Conservation (phyloP, 2,888 invertebrate genomes). For the Drosophila lacicola region DNA sequence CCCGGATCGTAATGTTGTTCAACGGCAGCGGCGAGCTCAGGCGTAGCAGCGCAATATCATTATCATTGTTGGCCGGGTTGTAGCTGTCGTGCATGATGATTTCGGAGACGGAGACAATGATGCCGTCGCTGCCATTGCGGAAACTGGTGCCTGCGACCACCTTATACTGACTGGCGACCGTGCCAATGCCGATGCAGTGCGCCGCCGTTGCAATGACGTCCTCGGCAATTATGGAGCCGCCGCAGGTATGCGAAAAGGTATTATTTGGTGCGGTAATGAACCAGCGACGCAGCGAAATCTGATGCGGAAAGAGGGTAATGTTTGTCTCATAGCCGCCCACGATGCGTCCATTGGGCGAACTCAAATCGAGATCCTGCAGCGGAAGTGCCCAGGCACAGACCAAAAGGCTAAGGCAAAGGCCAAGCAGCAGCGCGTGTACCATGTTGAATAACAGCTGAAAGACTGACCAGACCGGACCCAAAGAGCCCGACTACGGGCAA, state of each 20-base stretch:
- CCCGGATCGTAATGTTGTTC: constrained; percentile 73
- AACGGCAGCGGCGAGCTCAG: constrained; percentile 69
- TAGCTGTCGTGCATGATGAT: constrained; percentile 86
- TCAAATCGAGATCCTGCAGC: constrained; percentile 30
- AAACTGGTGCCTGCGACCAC: constrained; percentile 87
- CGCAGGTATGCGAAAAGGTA: constrained; percentile 72
- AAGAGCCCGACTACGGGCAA: background rate
- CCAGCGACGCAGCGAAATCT: constrained; percentile 75
- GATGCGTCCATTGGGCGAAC: constrained; percentile 66
- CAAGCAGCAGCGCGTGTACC: constrained; percentile 48
- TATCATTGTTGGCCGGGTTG: constrained; percentile 84
- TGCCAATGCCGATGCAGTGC: too few relatives aligned
- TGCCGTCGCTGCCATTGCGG: constrained; percentile 85
- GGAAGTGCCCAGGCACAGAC: constrained; percentile 32
- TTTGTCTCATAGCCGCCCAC: constrained; percentile 73
- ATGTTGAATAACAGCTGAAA: constrained; percentile 36
- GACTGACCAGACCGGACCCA: constrained; percentile 31
- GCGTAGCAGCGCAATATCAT: constrained; percentile 86
- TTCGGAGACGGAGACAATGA: constrained; percentile 85
- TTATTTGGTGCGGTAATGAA: constrained; percentile 36
- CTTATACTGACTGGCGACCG: constrained; percentile 55
- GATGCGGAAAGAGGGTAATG: constrained; percentile 72
- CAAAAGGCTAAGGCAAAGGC: constrained; percentile 8
- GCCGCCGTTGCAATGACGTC: constrained; percentile 77
- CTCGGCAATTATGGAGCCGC: constrained; percentile 70